These are phyloP conservation scores for Neoseiulus cucumeris DNA, from an alignment of 1,140 invertebrate species.

Conservation along the genomic window DNA sequence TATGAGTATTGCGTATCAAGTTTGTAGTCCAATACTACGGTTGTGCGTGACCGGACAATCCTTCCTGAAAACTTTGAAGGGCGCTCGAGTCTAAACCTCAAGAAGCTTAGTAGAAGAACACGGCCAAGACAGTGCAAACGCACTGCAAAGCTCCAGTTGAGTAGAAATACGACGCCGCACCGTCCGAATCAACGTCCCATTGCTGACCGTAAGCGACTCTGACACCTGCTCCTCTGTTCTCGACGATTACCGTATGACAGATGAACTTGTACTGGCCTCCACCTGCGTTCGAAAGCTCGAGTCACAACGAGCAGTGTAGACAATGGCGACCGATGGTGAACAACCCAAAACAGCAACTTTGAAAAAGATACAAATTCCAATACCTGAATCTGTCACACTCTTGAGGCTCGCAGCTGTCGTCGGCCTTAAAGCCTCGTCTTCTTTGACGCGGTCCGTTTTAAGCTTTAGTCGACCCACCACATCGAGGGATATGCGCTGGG, in stretches of 20 bases:
- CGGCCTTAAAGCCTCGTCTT: not conserved
- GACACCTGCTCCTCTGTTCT: not conserved
- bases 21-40: no score
- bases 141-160: not conserved
- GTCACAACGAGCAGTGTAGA: no score
- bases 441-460: not conserved
- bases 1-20: no score
- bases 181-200: not conserved
- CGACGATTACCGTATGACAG: not conserved
- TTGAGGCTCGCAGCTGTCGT: not conserved
- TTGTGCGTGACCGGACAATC: no score
- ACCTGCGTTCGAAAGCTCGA: no score
- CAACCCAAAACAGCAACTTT: no score
- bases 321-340: no score
- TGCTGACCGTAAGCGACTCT: not conserved
- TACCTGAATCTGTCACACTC: not conserved
- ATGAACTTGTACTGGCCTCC: not conserved
- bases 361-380: no score
- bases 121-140: not conserved
- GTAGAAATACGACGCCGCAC: not conserved
- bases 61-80: no score
- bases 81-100: no score
- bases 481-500: not conserved
- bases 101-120: not conserved
- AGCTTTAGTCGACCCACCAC: not conserved